Percentiles rank a stretch among this genome's conserved stretches.
Conservation (phyloP, 2,888 invertebrate species). For the Drosophila ezoana region DNA sequence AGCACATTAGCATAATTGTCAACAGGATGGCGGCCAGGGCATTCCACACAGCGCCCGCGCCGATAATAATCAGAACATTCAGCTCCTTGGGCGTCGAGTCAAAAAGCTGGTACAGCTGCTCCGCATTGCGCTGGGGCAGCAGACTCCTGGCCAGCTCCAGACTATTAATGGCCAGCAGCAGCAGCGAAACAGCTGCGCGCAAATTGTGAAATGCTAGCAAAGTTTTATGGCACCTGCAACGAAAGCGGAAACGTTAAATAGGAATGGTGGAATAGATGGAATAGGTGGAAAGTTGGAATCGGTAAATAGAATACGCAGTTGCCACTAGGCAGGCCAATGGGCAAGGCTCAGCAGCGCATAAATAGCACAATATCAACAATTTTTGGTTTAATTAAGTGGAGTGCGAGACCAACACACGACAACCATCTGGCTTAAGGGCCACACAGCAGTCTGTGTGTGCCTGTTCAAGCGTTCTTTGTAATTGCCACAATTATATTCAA, state of each 20-base stretch:
- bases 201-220: conserved; percentile 84
- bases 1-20: conserved; percentile 82
- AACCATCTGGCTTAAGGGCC: conserved; percentile 5
- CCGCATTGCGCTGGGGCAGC: conserved; percentile 65
- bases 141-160: conserved; percentile 82
- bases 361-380: conserved; percentile 60
- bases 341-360: conserved; percentile 34
- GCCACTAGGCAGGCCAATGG: conserved; percentile 4
- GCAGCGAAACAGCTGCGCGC: conserved; percentile 80
- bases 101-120: conserved; percentile 57
- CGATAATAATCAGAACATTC: conserved; percentile 73
- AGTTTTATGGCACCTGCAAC: conserved; percentile 80
- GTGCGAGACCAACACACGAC: conserved; percentile 26
- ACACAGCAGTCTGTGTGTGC: conserved; percentile 1
- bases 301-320: not conserved
- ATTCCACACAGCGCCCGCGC: conserved; percentile 76
- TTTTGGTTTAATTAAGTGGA: conserved; percentile 70
- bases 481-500: conserved; percentile 70
- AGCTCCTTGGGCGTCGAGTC: conserved; percentile 50
- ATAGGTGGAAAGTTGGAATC: not conserved
- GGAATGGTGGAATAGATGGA: no score
- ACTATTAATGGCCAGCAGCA: conserved; percentile 81
- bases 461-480: conserved; percentile 46
- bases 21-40: conserved; percentile 76
- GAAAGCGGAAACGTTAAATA: conserved; percentile 26